Evolutionary conservation across 2,113 vertebrate genomes (phyloP).

Genomic region (Lucifuga dentata): DNA sequence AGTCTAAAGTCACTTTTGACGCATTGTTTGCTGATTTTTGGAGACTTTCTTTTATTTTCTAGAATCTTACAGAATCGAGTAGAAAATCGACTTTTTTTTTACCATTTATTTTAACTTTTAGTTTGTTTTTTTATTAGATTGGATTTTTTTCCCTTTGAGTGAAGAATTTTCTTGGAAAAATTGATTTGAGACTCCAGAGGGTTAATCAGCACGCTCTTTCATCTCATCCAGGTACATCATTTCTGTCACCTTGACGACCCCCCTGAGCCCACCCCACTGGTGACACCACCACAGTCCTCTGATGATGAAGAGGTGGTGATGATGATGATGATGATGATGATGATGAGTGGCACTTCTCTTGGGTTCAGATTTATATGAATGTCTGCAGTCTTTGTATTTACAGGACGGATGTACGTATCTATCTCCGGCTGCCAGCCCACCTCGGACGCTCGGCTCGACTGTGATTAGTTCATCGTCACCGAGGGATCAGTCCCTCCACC

Average conservation of each 20-base stretch:
- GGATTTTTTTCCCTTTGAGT: too few relatives aligned
- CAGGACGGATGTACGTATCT: constrained; percentile 56
- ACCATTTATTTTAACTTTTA: too few relatives aligned
- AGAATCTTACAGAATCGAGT: too few relatives aligned
- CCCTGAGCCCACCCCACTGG: constrained; percentile 72
- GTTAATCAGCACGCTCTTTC: too few relatives aligned
- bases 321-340: not conserved
- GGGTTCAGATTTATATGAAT: not conserved
- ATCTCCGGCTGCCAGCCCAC: constrained; percentile 80
- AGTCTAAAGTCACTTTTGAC: too few relatives aligned
- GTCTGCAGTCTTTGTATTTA: not conserved
- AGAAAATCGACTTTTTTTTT: too few relatives aligned
- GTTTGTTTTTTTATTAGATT: too few relatives aligned
- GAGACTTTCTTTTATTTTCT: too few relatives aligned
- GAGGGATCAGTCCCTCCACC: constrained; percentile 74
- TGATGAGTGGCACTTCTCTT: not conserved
- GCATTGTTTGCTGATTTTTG: too few relatives aligned
- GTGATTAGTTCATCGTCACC: constrained; percentile 44
- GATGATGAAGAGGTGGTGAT: constrained; percentile 87
- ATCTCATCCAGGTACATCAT: constrained; percentile 82
- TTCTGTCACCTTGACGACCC: constrained; percentile 81
- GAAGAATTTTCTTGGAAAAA: too few relatives aligned
- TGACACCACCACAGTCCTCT: constrained; percentile 86
- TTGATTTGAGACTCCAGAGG: too few relatives aligned
- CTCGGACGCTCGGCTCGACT: constrained; percentile 76